phyloP scores from a whole-genome alignment of 2,888 invertebrate genomes.

The Therioaphis trifolii region DNA sequence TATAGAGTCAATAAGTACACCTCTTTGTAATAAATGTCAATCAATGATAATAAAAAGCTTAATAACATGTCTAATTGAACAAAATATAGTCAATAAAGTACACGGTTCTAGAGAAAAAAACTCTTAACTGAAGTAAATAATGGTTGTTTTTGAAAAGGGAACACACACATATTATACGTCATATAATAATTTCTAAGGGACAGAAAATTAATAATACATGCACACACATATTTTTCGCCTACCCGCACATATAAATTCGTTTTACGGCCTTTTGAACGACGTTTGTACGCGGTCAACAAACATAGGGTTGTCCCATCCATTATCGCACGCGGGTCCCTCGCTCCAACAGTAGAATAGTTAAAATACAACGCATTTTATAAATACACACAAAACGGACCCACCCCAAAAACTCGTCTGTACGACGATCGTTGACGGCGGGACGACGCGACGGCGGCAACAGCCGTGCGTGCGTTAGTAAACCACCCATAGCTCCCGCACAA shows the following conservation, averaged over 20 bases:
- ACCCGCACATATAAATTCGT: conserved; percentile 41
- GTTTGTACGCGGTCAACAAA: conserved; percentile 39
- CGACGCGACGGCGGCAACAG: not conserved
- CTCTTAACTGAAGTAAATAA: not conserved
- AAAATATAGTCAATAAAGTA: not conserved
- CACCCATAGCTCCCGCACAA: conserved; percentile 54
- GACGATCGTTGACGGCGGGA: conserved; percentile 29
- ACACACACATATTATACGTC: not conserved
- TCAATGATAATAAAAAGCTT: not conserved
- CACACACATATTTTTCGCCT: not conserved
- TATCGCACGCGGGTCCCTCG: conserved; percentile 11
- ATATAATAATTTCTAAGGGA: conserved; percentile 12
- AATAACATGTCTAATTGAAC: not conserved
- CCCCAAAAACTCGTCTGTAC: conserved; percentile 44
- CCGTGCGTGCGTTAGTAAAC: conserved; percentile 11
- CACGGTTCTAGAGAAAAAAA: not conserved
- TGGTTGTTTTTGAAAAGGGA: conserved; percentile 20
- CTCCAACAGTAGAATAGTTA: not conserved
- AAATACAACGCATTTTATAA: conserved; percentile 34
- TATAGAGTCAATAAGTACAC: too few relatives aligned
- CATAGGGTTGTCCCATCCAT: conserved; percentile 54
- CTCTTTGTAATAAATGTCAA: not conserved
- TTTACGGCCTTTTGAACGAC: conserved; percentile 58
- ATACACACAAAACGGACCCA: conserved; percentile 8
- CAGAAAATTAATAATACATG: conserved; percentile 6